A percentile compares a stretch with the other conserved stretches of the same genome.
These are phyloP conservation scores for Matsumurasca onukii DNA, from an alignment of 1,140 invertebrate species.

Conservation along the genomic window DNA sequence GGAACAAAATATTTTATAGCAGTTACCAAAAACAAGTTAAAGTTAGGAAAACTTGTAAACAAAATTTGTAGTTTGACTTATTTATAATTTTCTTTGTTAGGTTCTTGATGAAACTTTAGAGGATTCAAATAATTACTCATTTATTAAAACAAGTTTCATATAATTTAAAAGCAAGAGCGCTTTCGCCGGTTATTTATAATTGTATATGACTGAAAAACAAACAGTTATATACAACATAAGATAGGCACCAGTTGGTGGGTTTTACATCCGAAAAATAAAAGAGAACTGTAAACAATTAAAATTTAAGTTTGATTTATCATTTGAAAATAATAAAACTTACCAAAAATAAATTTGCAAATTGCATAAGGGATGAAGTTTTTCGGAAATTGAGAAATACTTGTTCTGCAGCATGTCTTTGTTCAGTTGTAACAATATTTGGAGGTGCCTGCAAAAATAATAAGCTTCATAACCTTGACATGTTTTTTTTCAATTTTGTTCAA, in stretches of 20 bases:
- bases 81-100: too few relatives aligned
- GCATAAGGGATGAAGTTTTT: constrained; percentile 80
- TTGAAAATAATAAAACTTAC: constrained; percentile 45
- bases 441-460: constrained; percentile 74
- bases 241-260: not conserved
- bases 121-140: too few relatives aligned
- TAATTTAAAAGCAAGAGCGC: not conserved
- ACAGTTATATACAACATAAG: not conserved
- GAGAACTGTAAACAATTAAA: not conserved
- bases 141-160: not conserved
- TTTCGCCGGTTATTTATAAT: not conserved
- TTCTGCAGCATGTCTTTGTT: constrained; percentile 79
- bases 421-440: constrained; percentile 71
- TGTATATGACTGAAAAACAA: not conserved
- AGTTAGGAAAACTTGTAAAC: too few relatives aligned
- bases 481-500: too few relatives aligned
- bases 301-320: constrained; percentile 17
- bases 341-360: constrained; percentile 76
- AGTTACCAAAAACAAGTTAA: too few relatives aligned
- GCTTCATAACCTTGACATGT: too few relatives aligned
- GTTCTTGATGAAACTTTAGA: too few relatives aligned
- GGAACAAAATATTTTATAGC: too few relatives aligned
- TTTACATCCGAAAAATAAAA: not conserved
- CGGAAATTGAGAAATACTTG: constrained; percentile 76
- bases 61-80: too few relatives aligned